Base-by-base conservation (phyloP, 2,113 vertebrate species). In the Dasyornis broadbenti region DNA sequence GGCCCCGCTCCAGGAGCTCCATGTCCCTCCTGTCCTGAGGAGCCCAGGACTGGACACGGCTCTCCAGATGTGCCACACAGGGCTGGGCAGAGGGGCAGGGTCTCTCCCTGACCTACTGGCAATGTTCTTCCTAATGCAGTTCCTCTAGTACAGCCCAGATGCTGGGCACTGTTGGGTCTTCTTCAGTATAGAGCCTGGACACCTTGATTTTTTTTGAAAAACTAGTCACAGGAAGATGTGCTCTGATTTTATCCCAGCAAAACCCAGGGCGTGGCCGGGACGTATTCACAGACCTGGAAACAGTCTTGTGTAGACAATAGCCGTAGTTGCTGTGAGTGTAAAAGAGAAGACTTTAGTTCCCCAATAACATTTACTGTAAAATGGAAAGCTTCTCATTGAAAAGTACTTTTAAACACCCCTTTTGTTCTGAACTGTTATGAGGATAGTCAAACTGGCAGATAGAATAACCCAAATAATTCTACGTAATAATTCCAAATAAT, bases 131-230 rank as follows among this genome's bases (percentile, higher is more conserved):
- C 8, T 3, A 10, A 42, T 37, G 35, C 27, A 19, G 15, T 50
- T 57, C 44, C 44, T 82, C 22, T 44, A 15, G 7, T 19, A 28
- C 37, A 79, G 27, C n/a, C 31, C 42, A 72, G 39, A 27, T 1
- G 0, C 39, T 86, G 44, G 17, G 9, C 53, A 31, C 6, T 1
- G 0, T 13, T 57, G 31, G 4, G 0, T 7, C 26, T 66, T 82
- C 37, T 21, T 35, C 47, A 10, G 1, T 35, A 27, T 27, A 44
- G 76, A 53, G 11, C 24, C 53, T 68, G 53, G 18, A n/a, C 31
- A 35, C 22, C 1, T 4, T 53, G 7, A n/a, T n/a, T 60, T 39
- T 49, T 79, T 92, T 73, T 26, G 22, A 57, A 64, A 86, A 81
- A 20, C 26, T 47, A 56, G 20, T 63, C 28, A 53, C 22, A 39